Percentiles rank a stretch among this genome's conserved stretches.
Evolutionary conservation across 2,888 invertebrate species (phyloP).

Genomic region (Athalia circularis): DNA sequence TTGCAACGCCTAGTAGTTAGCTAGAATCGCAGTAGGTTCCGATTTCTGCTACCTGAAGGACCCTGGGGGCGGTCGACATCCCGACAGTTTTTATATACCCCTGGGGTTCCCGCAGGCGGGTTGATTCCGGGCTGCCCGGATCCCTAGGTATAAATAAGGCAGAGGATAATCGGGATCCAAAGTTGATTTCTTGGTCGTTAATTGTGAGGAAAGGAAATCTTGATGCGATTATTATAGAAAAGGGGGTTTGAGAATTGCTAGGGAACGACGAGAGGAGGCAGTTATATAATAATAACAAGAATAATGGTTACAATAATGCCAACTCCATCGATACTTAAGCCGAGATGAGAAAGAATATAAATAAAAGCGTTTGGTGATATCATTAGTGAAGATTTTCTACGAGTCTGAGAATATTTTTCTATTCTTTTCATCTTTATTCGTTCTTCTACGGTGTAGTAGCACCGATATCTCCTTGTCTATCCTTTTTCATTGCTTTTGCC

Average conservation of each 20-base stretch:
- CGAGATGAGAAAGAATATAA: constrained; percentile 33
- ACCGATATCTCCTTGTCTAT: constrained; percentile 46
- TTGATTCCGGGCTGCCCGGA: too few relatives aligned
- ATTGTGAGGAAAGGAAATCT: constrained; percentile 26
- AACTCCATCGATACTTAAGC: constrained; percentile 37
- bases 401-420: constrained; percentile 51
- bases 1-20: constrained; percentile 6
- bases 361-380: constrained; percentile 39
- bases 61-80: neutral
- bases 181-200: constrained; percentile 32
- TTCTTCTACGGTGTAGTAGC: constrained; percentile 27
- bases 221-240: constrained; percentile 32
- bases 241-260: neutral
- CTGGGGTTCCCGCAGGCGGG: neutral
- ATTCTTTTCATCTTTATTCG: constrained; percentile 50
- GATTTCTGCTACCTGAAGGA: neutral
- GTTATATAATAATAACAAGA: constrained; percentile 31
- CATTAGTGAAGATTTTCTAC: constrained; percentile 41
- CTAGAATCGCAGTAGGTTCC: neutral
- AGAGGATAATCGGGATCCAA: constrained; percentile 12
- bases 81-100: neutral
- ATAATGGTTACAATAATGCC: neutral
- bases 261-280: neutral
- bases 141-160: too few relatives aligned
- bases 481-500: constrained; percentile 23